These are phyloP conservation scores for Theocolax elegans DNA, from an alignment of 1,140 invertebrate genomes.

Conservation along the genomic window DNA sequence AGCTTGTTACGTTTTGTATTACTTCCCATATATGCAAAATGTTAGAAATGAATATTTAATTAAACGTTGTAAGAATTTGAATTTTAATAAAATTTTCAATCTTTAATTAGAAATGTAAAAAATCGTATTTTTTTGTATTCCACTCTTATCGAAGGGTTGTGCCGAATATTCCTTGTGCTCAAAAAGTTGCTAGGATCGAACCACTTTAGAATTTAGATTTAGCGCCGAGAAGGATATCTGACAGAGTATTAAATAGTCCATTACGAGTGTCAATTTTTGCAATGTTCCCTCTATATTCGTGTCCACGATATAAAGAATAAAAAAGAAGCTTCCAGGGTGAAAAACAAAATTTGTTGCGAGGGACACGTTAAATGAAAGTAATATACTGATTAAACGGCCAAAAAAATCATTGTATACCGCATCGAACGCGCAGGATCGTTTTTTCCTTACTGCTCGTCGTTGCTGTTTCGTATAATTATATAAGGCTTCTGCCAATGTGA, in stretches of 20 bases:
- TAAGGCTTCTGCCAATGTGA: slow-evolving; percentile 17
- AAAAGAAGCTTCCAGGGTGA: slow-evolving; percentile 6
- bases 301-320: slow-evolving; percentile 8
- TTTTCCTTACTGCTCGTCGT: not conserved
- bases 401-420: slow-evolving; percentile 4
- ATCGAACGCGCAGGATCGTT: not conserved
- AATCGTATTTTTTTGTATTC: slow-evolving; percentile 20
- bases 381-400: not conserved
- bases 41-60: too few species aligned
- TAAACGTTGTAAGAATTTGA: too few species aligned
- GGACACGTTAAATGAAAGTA: not conserved
- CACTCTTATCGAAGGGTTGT: slow-evolving; percentile 34
- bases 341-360: not conserved
- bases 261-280: slow-evolving; percentile 29
- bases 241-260: not conserved
- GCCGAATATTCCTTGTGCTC: slow-evolving; percentile 26
- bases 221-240: slow-evolving; percentile 12
- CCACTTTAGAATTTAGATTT: slow-evolving; percentile 19
- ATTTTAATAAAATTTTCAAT: too few species aligned
- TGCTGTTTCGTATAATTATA: slow-evolving; percentile 9
- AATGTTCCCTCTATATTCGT: slow-evolving; percentile 17
- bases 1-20: too few species aligned
- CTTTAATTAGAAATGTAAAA: not conserved
- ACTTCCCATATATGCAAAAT: too few species aligned
- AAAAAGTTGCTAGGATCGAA: slow-evolving; percentile 12